Percentiles rank a stretch among this genome's conserved stretches.
Evolutionary conservation across 2,888 invertebrate genomes (phyloP).

Genomic region (Leucophora obtusa): DNA sequence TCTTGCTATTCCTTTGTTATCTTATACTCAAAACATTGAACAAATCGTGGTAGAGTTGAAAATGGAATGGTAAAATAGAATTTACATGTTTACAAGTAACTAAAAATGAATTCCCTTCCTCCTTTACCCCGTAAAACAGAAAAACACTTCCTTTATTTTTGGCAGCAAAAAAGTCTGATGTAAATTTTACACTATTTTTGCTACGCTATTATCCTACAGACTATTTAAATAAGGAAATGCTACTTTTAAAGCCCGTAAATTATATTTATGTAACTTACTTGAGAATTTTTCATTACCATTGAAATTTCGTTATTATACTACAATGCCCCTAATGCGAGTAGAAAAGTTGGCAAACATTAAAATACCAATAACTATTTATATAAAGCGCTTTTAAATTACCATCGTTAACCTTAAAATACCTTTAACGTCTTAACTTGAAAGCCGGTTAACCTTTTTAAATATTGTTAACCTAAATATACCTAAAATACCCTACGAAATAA

Average conservation of each 20-base stretch:
- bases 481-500: too few relatives aligned
- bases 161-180: conserved; percentile 3
- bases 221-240: not conserved
- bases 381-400: too few relatives aligned
- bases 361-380: too few relatives aligned
- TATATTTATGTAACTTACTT: too few relatives aligned
- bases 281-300: too few relatives aligned
- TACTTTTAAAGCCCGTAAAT: not conserved
- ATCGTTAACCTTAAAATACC: too few relatives aligned
- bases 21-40: conserved; percentile 16
- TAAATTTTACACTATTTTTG: conserved; percentile 31
- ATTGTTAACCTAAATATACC: too few relatives aligned
- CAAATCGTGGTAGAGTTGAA: not conserved
- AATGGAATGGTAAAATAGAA: conserved; percentile 11
- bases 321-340: too few relatives aligned
- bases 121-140: not conserved
- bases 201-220: not conserved
- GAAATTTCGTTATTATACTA: too few relatives aligned
- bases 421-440: too few relatives aligned
- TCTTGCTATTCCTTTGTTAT: conserved; percentile 35
- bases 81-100: conserved; percentile 59
- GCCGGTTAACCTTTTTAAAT: too few relatives aligned
- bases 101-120: conserved; percentile 23
- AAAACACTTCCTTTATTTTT: conserved; percentile 16
- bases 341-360: too few relatives aligned